Evolutionary conservation across 2,888 invertebrate species (phyloP).

Genomic region (Pandemis heparana): DNA sequence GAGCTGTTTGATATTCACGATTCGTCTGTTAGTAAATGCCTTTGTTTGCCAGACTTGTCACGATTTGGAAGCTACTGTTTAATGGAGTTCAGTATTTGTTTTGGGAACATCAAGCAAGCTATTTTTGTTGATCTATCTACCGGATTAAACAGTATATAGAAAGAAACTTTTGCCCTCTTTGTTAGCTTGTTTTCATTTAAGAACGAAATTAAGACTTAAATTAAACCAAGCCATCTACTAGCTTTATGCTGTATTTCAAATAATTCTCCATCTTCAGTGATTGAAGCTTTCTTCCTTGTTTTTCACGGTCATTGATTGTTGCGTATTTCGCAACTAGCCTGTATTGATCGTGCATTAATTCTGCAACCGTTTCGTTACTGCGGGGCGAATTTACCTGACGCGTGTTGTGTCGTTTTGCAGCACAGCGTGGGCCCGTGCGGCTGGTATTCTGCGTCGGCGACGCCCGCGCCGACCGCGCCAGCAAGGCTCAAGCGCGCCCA

Average conservation of each 20-base stretch:
- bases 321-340: neutral
- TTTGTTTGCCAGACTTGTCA: constrained; percentile 54
- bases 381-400: neutral
- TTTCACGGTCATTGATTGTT: neutral
- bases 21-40: constrained; percentile 52
- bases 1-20: constrained; percentile 50
- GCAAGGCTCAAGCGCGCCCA: constrained; percentile 78
- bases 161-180: neutral
- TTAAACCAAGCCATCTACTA: neutral
- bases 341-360: neutral
- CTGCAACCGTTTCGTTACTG: neutral
- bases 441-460: constrained; percentile 81
- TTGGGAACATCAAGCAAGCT: constrained; percentile 14
- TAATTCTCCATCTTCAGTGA: neutral
- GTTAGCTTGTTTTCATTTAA: neutral
- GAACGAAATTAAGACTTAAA: neutral
- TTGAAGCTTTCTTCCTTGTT: neutral
- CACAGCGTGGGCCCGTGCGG: constrained; percentile 82
- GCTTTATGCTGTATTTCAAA: neutral
- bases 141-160: neutral
- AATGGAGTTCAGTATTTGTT: constrained; percentile 32
- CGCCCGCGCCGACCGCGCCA: constrained; percentile 80
- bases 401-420: constrained; percentile 37
- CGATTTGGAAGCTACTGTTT: constrained; percentile 44
- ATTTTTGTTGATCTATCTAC: constrained; percentile 7